These are phyloP conservation scores for Rhinogobius similis DNA, from an alignment of 2,113 vertebrate species.

Conservation along the genomic window DNA sequence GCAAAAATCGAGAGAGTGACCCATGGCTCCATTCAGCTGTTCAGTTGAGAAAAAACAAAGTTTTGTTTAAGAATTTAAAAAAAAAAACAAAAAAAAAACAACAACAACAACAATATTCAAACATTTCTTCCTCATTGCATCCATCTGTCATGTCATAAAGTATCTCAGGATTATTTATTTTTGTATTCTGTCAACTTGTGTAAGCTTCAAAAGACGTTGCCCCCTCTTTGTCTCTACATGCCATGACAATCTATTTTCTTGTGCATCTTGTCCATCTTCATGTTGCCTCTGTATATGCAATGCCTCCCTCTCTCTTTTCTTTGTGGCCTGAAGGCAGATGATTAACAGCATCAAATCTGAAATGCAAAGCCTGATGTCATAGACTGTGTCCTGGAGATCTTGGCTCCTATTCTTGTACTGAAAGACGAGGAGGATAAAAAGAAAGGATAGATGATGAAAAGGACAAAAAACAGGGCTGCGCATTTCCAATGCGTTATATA, in stretches of 20 bases:
- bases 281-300: constrained; percentile 25
- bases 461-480: background rate
- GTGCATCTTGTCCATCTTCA: constrained; percentile 5
- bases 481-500: no score
- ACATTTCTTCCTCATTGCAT: background rate
- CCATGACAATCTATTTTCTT: constrained; percentile 1
- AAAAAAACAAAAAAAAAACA: no score
- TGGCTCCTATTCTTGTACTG: constrained; percentile 25
- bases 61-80: background rate
- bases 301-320: constrained; percentile 15
- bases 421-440: constrained; percentile 26
- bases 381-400: constrained; percentile 44
- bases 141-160: constrained; percentile 31
- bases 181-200: constrained; percentile 54
- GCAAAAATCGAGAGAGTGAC: constrained; percentile 15
- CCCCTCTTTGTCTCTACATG: constrained; percentile 24
- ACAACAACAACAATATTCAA: no score
- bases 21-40: constrained; percentile 11
- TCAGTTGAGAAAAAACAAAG: background rate
- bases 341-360: constrained; percentile 71
- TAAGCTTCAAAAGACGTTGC: constrained; percentile 55
- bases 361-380: constrained; percentile 67
- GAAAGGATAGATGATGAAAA: constrained; percentile 18
- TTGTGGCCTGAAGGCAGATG: constrained; percentile 61
- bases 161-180: constrained; percentile 37